Base-by-base conservation (phyloP, 1,140 invertebrate species). In the Oedothorax gibbosus region DNA sequence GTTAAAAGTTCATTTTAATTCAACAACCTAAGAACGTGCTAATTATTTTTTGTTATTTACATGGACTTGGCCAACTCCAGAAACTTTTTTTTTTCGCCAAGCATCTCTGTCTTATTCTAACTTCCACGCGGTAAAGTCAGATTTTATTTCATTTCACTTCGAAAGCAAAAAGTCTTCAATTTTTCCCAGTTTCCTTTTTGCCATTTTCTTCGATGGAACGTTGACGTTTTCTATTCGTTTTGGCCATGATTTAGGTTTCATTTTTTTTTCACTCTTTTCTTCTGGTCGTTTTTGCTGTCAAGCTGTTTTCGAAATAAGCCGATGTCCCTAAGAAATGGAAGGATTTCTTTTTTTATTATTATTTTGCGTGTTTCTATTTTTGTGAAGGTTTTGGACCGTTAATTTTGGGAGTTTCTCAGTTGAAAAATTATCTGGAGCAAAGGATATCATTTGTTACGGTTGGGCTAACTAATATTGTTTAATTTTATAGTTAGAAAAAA, bases 61-160 rank as follows among this genome's bases (percentile, higher is more conserved):
- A 35, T 35, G 35, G 35, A 35, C 35, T 35, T 35, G 35, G 35
- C 35, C 5, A 35, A 66, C 65, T 66, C 18, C 49, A 66, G 20
- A 21, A 66, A 66, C 65, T 66, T 21, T 66, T 7, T 21, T 20
- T 66, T 62, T 21, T 66, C 49, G 15, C 65, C 49, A 35, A 35
- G 35, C 1, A 35, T 35, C 35, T 35, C 35, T 35, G 35, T 35
- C 35, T 35, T 35, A 35, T 20, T 66, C 65, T 66, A 62, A 21
- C 18, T 66, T 21, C 65, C 65, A 21, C 18, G 49, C 65, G 65
- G 11, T 66, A 6, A 35, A n/a, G 65, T 66, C 35, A 35, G 35
- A 66, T 66, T 66, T 21, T 66, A 66, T 66, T 66, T 60, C 57
- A 60, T n/a, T 60, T 60, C 57, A 60, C n/a, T n/a, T 14, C 57